A percentile compares a stretch with the other conserved stretches of the same genome.
Evolutionary conservation across 2,888 invertebrate genomes (phyloP).

Genomic region (Tanytarsus gracilentus): DNA sequence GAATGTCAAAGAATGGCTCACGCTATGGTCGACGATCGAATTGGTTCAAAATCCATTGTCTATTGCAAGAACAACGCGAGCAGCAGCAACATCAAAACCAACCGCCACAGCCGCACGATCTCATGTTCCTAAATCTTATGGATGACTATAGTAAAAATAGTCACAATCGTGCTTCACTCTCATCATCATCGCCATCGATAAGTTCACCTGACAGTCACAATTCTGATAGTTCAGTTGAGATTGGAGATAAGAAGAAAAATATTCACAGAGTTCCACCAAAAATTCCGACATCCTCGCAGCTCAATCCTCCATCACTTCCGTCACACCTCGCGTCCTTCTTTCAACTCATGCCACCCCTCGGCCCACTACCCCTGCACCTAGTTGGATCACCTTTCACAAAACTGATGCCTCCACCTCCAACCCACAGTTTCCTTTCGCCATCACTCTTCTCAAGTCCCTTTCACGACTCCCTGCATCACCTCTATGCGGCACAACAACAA

Average conservation of each 20-base stretch:
- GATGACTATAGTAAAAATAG: constrained; percentile 60
- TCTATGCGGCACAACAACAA: constrained; percentile 23
- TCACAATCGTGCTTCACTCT: constrained; percentile 36
- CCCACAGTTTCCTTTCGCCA: constrained; percentile 24
- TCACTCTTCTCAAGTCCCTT: constrained; percentile 17
- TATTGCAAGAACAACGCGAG: constrained; percentile 68
- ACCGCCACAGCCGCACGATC: constrained; percentile 47
- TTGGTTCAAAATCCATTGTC: constrained; percentile 93
- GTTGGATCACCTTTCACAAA: constrained; percentile 22
- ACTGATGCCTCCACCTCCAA: constrained; percentile 25
- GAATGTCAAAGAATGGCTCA: constrained; percentile 91
- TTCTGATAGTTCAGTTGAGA: constrained; percentile 71
- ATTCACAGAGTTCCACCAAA: constrained; percentile 39
- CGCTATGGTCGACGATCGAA: constrained; percentile 85
- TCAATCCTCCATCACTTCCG: constrained; percentile 47
- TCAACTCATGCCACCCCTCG: constrained; percentile 55
- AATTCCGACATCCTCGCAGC: constrained; percentile 43
- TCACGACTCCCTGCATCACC: constrained; percentile 23
- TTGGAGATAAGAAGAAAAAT: constrained; percentile 50
- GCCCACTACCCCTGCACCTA: constrained; percentile 48
- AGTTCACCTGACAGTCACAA: constrained; percentile 77
- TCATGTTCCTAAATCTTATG: constrained; percentile 53
- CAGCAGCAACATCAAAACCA: constrained; percentile 35
- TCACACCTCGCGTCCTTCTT: constrained; percentile 47
- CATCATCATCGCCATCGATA: constrained; percentile 59